A percentile compares a stretch with the other conserved stretches of the same genome.
Conservation (phyloP, 2,113 vertebrate genomes). For the Microcebus lehilahytsara region DNA sequence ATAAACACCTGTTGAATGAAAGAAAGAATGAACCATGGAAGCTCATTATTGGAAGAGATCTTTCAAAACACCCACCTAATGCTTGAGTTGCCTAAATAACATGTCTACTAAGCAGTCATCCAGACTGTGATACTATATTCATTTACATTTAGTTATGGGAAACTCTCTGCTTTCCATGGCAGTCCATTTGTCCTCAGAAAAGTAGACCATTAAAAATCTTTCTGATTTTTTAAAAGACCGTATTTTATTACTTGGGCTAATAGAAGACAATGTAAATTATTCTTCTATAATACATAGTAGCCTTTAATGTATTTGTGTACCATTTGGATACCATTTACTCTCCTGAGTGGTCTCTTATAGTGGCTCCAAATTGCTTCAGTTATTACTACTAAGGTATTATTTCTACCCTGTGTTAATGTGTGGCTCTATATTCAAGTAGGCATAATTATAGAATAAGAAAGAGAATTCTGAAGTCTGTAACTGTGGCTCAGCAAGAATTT, state of each 20-base stretch:
- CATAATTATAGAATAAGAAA: neutral
- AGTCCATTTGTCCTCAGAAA: neutral
- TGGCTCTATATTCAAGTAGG: neutral
- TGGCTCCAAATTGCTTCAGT: neutral
- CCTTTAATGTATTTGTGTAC: neutral
- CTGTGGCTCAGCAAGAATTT: neutral
- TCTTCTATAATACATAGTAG: neutral
- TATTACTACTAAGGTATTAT: neutral
- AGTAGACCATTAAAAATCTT: neutral
- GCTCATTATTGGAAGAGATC: neutral
- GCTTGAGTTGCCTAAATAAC: neutral
- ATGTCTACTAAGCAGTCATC: neutral
- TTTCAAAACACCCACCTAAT: neutral
- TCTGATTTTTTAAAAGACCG: neutral
- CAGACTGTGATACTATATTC: neutral
- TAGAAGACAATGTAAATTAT: neutral
- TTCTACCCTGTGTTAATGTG: neutral
- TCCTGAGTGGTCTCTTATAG: neutral
- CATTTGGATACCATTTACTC: neutral
- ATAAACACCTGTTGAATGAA: slow-evolving; percentile 1
- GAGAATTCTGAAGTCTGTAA: neutral
- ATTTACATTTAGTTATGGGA: neutral
- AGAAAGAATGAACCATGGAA: neutral
- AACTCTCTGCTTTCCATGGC: neutral
- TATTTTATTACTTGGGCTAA: neutral